These are phyloP conservation scores for Bolborhynchus lineola DNA, from an alignment of 2,113 vertebrate genomes.

Conservation along the genomic window DNA sequence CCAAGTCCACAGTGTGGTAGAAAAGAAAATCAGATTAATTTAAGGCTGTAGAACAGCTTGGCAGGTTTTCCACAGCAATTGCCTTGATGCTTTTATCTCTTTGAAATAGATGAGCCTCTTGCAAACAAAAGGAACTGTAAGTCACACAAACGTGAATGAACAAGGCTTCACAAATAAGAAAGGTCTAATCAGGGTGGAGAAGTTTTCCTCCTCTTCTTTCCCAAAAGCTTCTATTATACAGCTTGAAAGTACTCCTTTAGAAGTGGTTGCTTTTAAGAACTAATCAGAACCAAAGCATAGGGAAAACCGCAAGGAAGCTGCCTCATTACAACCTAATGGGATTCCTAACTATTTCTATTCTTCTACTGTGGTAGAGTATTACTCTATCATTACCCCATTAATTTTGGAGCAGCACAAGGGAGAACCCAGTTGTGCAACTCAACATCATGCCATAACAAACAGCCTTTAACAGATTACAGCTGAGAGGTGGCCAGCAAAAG, in stretches of 20 bases:
- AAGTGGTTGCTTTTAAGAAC: background rate
- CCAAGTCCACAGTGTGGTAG: background rate
- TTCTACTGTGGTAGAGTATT: background rate
- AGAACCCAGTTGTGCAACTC: background rate
- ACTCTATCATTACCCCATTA: background rate
- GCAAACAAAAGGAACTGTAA: constrained; percentile 40
- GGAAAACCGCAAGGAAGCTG: background rate
- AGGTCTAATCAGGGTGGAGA: background rate
- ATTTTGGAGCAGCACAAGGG: background rate
- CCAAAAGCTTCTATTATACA: background rate
- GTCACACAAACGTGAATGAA: background rate
- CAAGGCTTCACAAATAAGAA: background rate
- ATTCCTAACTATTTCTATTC: background rate
- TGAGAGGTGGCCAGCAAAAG: background rate
- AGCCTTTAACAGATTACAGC: background rate
- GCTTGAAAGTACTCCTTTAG: background rate
- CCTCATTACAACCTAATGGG: background rate
- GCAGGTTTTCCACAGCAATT: constrained; percentile 13
- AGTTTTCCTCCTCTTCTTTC: background rate
- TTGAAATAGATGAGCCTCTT: background rate
- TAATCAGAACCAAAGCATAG: background rate
- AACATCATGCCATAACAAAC: background rate
- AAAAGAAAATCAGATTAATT: constrained; percentile 33
- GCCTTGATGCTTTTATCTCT: constrained; percentile 28
- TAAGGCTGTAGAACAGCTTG: constrained; percentile 27